These are phyloP conservation scores for Kryptopterus vitreolus DNA, from an alignment of 2,797 vertebrate species.

Conservation along the genomic window DNA sequence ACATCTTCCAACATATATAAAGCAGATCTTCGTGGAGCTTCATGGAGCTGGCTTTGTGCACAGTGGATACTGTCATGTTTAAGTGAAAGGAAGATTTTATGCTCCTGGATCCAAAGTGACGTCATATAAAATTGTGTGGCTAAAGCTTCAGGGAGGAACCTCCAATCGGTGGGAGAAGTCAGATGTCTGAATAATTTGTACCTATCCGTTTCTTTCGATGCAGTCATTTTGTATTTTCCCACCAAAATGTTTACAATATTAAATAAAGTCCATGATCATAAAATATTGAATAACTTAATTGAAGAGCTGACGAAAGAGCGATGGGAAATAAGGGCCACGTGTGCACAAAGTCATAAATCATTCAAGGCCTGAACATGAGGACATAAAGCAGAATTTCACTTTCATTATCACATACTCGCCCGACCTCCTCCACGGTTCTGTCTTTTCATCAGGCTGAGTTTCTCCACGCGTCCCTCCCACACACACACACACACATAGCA, in stretches of 20 bases:
- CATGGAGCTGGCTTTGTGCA: no score
- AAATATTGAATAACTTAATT: neutral
- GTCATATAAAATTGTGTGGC: no score
- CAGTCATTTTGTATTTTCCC: neutral
- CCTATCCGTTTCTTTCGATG: no score
- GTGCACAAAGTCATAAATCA: neutral
- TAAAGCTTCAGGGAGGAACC: no score
- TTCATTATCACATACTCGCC: no score
- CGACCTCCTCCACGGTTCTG: neutral
- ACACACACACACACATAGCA: constrained; percentile 58
- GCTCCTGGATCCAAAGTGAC: no score
- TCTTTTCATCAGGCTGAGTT: neutral
- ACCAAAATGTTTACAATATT: neutral
- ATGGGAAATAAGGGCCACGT: neutral
- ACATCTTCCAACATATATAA: no score
- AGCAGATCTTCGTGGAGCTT: no score
- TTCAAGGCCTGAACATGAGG: neutral
- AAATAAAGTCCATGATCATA: neutral
- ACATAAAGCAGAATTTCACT: neutral
- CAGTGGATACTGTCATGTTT: no score
- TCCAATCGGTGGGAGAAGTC: no score
- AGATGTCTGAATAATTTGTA: no score
- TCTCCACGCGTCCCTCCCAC: neutral
- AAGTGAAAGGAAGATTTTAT: no score
- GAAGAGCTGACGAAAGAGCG: neutral